Conservation (phyloP, 2,797 vertebrate species). For the Pseudomugil gertrudae region DNA sequence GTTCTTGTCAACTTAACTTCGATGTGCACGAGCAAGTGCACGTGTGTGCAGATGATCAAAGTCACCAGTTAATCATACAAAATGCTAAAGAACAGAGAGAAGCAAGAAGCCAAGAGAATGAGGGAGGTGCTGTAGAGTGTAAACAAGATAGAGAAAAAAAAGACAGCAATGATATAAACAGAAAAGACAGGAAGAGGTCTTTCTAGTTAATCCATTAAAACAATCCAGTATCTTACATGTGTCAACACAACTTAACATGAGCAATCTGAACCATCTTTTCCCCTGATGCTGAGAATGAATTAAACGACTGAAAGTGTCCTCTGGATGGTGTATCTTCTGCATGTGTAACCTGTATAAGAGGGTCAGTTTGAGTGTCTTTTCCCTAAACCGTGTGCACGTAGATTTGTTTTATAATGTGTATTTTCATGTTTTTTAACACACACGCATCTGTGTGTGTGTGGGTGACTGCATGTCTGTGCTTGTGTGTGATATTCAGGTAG, state of each 20-base stretch:
- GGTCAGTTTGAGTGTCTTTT: constrained; percentile 17
- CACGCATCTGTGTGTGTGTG: constrained; percentile 50
- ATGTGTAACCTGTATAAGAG: constrained; percentile 21
- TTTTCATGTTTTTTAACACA: constrained; percentile 44
- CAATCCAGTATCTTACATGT: constrained; percentile 67
- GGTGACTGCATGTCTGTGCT: constrained; percentile 48
- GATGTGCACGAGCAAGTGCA: constrained; percentile 30
- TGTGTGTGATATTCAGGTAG: constrained; percentile 81
- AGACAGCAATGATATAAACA: constrained; percentile 45
- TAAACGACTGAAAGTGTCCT: constrained; percentile 39
- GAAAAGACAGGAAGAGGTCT: constrained; percentile 62
- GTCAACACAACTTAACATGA: constrained; percentile 71
- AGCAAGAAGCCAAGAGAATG: constrained; percentile 34
- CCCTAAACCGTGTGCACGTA: constrained; percentile 7
- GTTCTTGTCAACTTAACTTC: constrained; percentile 56
- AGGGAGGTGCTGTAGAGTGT: constrained; percentile 20
- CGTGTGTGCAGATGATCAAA: constrained; percentile 68
- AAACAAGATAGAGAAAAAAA: constrained; percentile 57
- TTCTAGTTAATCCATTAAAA: constrained; percentile 79
- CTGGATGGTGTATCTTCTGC: constrained; percentile 33
- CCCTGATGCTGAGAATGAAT: constrained; percentile 54
- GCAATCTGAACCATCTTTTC: constrained; percentile 76
- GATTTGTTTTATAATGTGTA: background rate
- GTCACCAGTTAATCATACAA: constrained; percentile 67
- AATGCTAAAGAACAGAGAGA: constrained; percentile 59